phyloP scores from a whole-genome alignment of 2,797 vertebrate species.

The Aphelocoma californica region DNA sequence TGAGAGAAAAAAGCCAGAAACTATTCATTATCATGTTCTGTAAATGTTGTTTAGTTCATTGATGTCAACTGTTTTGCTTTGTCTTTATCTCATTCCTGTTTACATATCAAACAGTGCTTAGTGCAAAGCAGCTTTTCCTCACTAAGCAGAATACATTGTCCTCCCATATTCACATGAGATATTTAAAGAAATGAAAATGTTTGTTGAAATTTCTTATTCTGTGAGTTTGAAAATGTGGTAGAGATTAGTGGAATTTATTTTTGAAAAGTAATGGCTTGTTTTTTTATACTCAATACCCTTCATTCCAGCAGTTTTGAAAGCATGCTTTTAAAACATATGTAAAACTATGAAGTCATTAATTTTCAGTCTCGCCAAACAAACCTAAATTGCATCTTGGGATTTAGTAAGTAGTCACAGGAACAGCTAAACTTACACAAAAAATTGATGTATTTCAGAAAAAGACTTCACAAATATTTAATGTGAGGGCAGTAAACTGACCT shows the following conservation, averaged over 20 bases:
- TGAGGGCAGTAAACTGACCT: background rate
- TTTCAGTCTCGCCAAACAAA: background rate
- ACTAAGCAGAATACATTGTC: background rate
- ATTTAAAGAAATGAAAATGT: background rate
- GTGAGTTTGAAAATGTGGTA: background rate
- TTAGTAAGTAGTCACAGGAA: background rate
- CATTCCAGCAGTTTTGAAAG: background rate
- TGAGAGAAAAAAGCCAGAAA: background rate
- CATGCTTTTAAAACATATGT: background rate
- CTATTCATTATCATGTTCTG: background rate
- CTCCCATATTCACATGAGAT: background rate
- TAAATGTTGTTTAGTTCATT: background rate
- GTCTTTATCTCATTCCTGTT: constrained; percentile 59
- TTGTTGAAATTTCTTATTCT: background rate
- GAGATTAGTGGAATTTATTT: background rate
- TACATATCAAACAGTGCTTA: constrained; percentile 41
- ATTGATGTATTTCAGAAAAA: rapidly evolving
- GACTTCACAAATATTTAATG: background rate
- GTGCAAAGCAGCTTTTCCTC: constrained; percentile 20
- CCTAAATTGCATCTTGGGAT: background rate
- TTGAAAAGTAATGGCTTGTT: background rate
- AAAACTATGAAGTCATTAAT: background rate
- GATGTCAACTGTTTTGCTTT: constrained; percentile 46
- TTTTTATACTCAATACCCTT: background rate
- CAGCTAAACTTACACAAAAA: background rate